phyloP scores from a whole-genome alignment of 2,113 vertebrate genomes.

The Psammodynastes pulverulentus region DNA sequence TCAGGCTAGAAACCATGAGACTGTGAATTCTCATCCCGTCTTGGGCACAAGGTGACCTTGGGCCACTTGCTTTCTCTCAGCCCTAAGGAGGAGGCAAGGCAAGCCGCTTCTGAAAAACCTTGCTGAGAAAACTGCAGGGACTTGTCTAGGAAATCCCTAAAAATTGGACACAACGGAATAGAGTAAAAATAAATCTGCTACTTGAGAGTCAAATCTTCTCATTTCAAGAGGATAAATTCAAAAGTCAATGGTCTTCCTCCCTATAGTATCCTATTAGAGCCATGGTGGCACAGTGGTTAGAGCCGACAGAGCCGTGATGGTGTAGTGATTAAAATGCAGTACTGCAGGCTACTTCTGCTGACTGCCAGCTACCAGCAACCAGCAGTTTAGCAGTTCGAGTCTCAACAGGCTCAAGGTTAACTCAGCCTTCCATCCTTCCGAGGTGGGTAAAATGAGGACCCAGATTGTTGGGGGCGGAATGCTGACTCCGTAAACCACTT shows the following conservation, averaged over 20 bases:
- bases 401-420: too few relatives aligned
- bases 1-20: background rate
- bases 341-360: too few relatives aligned
- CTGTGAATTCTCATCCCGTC: background rate
- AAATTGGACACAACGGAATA: background rate
- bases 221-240: background rate
- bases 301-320: too few relatives aligned
- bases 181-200: background rate
- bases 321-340: too few relatives aligned
- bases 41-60: background rate
- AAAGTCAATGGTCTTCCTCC: background rate
- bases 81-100: background rate
- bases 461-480: too few relatives aligned
- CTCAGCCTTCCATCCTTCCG: too few relatives aligned
- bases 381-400: too few relatives aligned
- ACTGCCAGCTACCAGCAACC: too few relatives aligned
- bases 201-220: background rate
- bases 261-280: background rate
- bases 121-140: background rate
- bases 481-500: too few relatives aligned
- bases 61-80: background rate
- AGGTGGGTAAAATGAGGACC: too few relatives aligned
- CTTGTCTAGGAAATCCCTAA: background rate
- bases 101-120: background rate
- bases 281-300: too few relatives aligned